Conservation (phyloP, 30 jellyfish, hydroid and myxozoan species). For the Nemopilema nomurai region DNA sequence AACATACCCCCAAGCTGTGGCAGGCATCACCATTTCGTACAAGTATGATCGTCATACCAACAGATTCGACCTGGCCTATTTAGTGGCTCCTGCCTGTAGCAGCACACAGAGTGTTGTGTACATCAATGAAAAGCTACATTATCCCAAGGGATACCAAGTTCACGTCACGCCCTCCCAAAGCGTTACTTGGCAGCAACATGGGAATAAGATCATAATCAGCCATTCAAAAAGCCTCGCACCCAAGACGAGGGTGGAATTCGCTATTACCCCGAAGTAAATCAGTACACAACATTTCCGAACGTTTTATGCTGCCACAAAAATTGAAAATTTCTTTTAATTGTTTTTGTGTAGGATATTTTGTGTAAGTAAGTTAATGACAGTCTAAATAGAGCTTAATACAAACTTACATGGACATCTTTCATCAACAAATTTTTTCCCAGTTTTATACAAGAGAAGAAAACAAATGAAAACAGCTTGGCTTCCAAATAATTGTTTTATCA, state of each 20-base stretch:
- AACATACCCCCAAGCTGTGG: conserved; percentile 97
- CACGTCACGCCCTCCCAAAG: conserved; percentile 54
- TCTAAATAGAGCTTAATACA: neutral
- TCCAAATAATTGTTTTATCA: too few relatives aligned
- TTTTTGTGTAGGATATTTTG: neutral
- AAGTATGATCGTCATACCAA: conserved; percentile 63
- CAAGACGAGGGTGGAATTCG: conserved; percentile 47
- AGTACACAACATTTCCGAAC: neutral
- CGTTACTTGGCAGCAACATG: conserved; percentile 60
- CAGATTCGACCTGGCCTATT: conserved; percentile 56
- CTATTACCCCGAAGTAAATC: conserved; percentile 27
- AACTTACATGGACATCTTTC: too few relatives aligned
- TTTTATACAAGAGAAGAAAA: too few relatives aligned
- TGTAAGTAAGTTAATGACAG: neutral
- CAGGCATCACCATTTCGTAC: conserved; percentile 72
- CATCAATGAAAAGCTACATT: conserved; percentile 75
- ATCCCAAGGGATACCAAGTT: conserved; percentile 69
- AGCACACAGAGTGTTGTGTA: conserved; percentile 68
- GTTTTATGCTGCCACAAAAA: neutral
- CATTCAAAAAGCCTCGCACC: conserved; percentile 44
- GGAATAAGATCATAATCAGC: conserved; percentile 43
- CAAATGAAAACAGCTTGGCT: too few relatives aligned
- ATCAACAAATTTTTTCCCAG: too few relatives aligned
- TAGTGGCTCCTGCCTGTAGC: conserved; percentile 56
- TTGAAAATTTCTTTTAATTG: neutral